Base-by-base conservation (phyloP, 2,797 vertebrate genomes). In the Macroramphosus scolopax region DNA sequence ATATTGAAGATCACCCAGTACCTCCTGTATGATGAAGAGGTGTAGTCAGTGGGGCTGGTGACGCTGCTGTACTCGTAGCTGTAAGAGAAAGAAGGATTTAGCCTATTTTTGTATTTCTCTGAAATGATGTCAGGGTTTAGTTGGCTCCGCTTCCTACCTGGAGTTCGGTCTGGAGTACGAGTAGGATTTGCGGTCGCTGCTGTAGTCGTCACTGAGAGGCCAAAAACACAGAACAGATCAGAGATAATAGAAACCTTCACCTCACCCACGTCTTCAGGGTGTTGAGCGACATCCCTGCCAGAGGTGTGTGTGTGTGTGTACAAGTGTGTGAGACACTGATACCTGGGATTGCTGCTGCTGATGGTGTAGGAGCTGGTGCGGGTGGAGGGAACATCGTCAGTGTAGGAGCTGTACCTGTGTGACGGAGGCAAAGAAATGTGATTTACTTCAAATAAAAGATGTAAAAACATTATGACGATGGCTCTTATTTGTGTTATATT, bases 11-110 rank as follows among this genome's bases (percentile, higher is more conserved):
- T 43, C 0, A 25, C 31, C 1, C 4, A 25, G 16, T 81, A 92
- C 90, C 89, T 92, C 72, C 80, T 54, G 55, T 82, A 88, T 3
- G 81, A 50, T 9, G 76, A 77, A 34, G 74, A 70, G 40, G 50
- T 78, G 34, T 81, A 91, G 17, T 73, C 13, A n/a, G 75, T 62
- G 46, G 86, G 59, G 54, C 79, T 87, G 75, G 51, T 62, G 18
- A 60, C 35, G 16, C 63, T 87, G 61, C 34, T 77, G 81, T 83
- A 80, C 32, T 68, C 82, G 51, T 84, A 87, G 29, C 88, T 93
- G 36, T 33, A 31, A 79, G 88, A 43, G 20, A 75, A 5, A 79
- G 31, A 40, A 49, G 20, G 29, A 56, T 65, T 18, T 26, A 35
- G 8, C 3, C 6, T 17, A 16, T 4, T 1, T 35, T 10, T 16